phyloP scores from a whole-genome alignment of 2,113 vertebrate genomes.

The Onychorhynchus coronatus region DNA sequence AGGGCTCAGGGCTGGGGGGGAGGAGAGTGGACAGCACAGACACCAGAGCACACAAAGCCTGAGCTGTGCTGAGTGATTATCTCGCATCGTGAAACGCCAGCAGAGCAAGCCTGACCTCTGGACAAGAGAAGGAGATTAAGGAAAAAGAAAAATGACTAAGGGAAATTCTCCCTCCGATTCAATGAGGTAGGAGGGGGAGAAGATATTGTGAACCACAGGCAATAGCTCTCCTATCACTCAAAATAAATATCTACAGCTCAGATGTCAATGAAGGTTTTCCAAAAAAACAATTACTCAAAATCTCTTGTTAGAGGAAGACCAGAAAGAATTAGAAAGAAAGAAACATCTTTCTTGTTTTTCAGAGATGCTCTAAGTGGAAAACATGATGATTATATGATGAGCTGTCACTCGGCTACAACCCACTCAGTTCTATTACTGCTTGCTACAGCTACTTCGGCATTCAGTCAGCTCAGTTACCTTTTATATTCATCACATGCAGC shows the following conservation, averaged over 20 bases:
- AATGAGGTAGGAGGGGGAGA: neutral
- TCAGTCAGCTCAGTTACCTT: conserved; percentile 6
- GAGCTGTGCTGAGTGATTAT: neutral
- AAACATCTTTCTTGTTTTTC: conserved; percentile 34
- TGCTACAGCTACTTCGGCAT: conserved; percentile 47
- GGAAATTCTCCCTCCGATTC: neutral
- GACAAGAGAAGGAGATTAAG: neutral
- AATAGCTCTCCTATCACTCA: neutral
- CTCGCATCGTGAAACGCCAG: neutral
- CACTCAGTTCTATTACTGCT: conserved; percentile 65
- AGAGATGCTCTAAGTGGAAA: conserved; percentile 41
- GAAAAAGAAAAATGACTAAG: neutral
- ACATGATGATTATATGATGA: conserved; percentile 55
- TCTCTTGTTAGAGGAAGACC: neutral
- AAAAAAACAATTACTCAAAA: neutral
- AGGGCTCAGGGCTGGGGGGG: neutral
- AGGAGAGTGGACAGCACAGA: neutral
- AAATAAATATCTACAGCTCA: neutral
- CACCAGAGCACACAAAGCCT: neutral
- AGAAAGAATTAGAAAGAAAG: conserved; percentile 24
- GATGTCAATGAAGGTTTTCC: neutral
- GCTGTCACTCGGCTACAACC: conserved; percentile 50
- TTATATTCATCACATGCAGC: neutral
- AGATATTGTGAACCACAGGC: neutral
- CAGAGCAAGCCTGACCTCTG: neutral